Conservation (phyloP, 2,888 invertebrate species). For the Polylopha cassiicola region DNA sequence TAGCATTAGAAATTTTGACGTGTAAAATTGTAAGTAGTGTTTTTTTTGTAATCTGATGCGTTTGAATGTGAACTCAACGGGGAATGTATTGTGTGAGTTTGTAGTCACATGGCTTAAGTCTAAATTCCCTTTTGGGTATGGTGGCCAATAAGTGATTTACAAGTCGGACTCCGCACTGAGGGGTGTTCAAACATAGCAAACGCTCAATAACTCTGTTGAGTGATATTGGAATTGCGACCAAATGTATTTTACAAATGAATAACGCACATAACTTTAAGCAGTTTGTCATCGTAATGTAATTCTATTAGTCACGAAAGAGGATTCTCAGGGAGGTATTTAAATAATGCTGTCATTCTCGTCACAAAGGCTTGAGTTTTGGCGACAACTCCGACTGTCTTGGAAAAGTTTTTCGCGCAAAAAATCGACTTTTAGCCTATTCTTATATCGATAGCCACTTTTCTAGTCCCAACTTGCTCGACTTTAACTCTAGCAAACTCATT, state of each 20-base stretch:
- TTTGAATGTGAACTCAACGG: constrained; percentile 57
- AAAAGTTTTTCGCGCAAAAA: constrained; percentile 17
- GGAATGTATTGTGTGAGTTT: constrained; percentile 51
- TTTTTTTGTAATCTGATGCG: constrained; percentile 50
- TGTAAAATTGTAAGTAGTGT: constrained; percentile 44
- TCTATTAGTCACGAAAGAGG: constrained; percentile 29
- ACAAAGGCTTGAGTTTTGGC: constrained; percentile 6
- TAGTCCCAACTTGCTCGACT: too few relatives aligned
- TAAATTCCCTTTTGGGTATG: constrained; percentile 42
- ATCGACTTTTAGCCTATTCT: constrained; percentile 15
- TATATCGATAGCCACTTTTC: constrained; percentile 14
- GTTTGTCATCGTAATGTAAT: constrained; percentile 43
- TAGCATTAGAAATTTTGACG: constrained; percentile 53
- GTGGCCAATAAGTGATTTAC: constrained; percentile 24
- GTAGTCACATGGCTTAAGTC: too few relatives aligned
- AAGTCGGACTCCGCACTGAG: constrained; percentile 30
- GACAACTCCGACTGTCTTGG: constrained; percentile 13
- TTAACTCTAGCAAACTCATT: too few relatives aligned
- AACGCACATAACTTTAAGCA: constrained; percentile 63
- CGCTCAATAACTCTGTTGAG: constrained; percentile 41
- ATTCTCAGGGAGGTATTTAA: constrained; percentile 18
- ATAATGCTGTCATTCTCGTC: constrained; percentile 14
- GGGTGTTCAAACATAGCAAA: constrained; percentile 27
- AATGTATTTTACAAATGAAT: constrained; percentile 58
- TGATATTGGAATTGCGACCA: constrained; percentile 45